phyloP scores from a whole-genome alignment of 2,888 invertebrate genomes.

The Hypomecis punctinalis region DNA sequence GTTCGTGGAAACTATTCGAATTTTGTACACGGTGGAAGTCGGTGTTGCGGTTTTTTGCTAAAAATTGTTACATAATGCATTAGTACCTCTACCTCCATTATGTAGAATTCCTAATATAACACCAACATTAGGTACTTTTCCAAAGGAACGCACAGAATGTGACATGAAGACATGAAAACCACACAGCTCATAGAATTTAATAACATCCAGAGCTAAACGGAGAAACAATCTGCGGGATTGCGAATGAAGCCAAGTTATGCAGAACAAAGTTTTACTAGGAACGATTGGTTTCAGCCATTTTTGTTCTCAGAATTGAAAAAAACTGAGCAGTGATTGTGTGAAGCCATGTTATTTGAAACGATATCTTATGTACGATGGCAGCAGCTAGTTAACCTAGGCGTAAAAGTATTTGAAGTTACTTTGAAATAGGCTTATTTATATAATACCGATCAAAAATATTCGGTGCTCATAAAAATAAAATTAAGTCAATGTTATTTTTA shows the following conservation, averaged over 20 bases:
- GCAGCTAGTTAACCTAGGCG: too few relatives aligned
- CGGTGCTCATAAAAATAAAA: too few relatives aligned
- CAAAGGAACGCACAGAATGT: constrained; percentile 23
- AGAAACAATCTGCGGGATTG: constrained; percentile 29
- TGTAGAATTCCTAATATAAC: background rate
- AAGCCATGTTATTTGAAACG: too few relatives aligned
- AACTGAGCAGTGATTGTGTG: background rate
- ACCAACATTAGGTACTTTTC: constrained; percentile 6
- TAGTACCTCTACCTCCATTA: background rate
- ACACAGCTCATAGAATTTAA: constrained; percentile 58
- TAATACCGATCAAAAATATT: too few relatives aligned
- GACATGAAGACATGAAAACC: constrained; percentile 52
- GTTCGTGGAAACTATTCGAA: too few relatives aligned
- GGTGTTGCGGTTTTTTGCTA: too few relatives aligned
- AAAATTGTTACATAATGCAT: too few relatives aligned
- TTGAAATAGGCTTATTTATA: too few relatives aligned
- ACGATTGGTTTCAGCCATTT: background rate
- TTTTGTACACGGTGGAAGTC: too few relatives aligned
- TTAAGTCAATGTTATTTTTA: too few relatives aligned
- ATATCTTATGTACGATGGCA: too few relatives aligned
- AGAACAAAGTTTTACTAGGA: constrained; percentile 29
- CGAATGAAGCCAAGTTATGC: constrained; percentile 34
- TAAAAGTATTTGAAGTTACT: too few relatives aligned
- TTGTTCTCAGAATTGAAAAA: background rate
- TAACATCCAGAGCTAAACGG: constrained; percentile 44